A percentile compares a stretch with the other conserved stretches of the same genome.
Conservation (phyloP, 1,140 invertebrate species). For the Anadara kagoshimensis region DNA sequence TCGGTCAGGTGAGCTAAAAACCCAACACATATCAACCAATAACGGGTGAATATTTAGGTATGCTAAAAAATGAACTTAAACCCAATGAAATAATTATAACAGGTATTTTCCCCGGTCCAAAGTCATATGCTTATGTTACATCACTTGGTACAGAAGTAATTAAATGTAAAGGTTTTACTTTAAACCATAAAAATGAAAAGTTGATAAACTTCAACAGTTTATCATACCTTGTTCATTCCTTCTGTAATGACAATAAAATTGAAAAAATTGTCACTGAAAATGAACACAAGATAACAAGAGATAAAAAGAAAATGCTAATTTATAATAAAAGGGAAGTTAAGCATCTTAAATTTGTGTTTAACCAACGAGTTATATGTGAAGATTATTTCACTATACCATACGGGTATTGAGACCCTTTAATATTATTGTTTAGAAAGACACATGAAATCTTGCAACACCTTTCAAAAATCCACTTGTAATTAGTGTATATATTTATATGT, state of each 20-base stretch:
- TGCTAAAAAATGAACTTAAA: constrained; percentile 10
- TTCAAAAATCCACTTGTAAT: not conserved
- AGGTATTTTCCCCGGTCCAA: constrained; percentile 6
- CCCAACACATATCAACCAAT: not conserved
- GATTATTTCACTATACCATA: constrained; percentile 16
- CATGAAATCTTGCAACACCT: not conserved
- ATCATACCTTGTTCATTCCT: constrained; percentile 5
- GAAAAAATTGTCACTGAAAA: constrained; percentile 3
- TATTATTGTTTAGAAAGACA: not conserved
- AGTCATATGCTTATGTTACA: constrained; percentile 25
- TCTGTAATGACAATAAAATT: constrained; percentile 1
- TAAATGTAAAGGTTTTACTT: constrained; percentile 22
- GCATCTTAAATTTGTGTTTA: constrained; percentile 14
- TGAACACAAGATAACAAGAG: constrained; percentile 15
- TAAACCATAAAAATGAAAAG: constrained; percentile 9
- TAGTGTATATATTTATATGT: not conserved
- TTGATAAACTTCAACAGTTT: constrained; percentile 22
- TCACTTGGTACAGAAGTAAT: not conserved
- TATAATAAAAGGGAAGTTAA: constrained; percentile 11
- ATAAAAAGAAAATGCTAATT: constrained; percentile 1
- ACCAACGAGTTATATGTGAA: not conserved
- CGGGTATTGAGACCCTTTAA: constrained; percentile 8
- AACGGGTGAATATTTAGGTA: not conserved
- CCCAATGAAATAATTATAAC: constrained; percentile 2
- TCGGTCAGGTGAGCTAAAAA: no score